Evolutionary conservation across 2,888 invertebrate species (phyloP), one percentile per base, ranked within the genome.

Genomic region (Harpagoxenus sublaevis): DNA sequence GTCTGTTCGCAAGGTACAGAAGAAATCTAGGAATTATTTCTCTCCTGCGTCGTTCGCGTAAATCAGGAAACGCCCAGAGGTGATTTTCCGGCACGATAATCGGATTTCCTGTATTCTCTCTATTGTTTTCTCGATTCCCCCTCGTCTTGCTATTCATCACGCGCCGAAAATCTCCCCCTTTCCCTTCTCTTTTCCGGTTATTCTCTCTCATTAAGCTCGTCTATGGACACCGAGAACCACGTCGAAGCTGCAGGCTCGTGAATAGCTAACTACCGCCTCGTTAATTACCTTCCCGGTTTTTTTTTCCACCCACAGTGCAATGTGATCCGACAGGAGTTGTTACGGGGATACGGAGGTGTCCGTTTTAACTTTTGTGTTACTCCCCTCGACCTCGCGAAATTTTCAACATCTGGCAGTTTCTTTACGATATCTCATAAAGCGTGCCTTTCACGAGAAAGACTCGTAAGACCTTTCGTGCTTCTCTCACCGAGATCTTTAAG

Each of bases 241-340:
- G 70, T 79, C 23, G 73, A 82, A 53, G 53, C 70, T 55, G 75
- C 81, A 68, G 55, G 35, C 62, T 83, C 63, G 62, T 63, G 48
- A 83, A 73, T 78, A 62, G 63, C 79, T 75, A 88, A 89, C 87
- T 79, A 84, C 57, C 45, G 65, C n/a, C 66, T 74, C 65, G 84
- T 89, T 90, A 90, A 89, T 88, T 85, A 87, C 57, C 35, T 70
- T 51, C 35, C 45, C 82, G n/a, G 18, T 10, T 63, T 42, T 77
- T n/a, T n/a, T 60, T 51, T 51, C 45, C n/a, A 48, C 8, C 60
- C 28, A 6, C 51, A 5, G 31, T 79, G 83, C 85, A 86, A 89
- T 84, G 71, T 73, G 77, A 85, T 79, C 77, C 75, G 73, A 57
- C 68, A 74, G 31, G 55, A 66, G n/a, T 85, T 75, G 28, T 57